phyloP scores from a whole-genome alignment of 2,113 vertebrate species.

The Tragulus kanchil region DNA sequence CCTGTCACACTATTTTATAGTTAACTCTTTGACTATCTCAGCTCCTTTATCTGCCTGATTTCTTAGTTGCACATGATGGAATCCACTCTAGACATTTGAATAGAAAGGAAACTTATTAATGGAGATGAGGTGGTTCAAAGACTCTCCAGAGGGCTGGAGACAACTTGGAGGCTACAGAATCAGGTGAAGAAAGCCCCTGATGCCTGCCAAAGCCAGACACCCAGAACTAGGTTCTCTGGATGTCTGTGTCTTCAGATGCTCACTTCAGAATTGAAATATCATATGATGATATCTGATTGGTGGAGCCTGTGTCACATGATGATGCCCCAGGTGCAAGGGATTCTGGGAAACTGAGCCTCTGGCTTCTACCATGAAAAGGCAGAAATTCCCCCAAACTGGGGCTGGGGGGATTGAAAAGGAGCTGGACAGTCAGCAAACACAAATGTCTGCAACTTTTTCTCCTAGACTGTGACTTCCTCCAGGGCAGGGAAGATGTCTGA shows the following conservation, averaged over 20 bases:
- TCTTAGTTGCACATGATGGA: background rate
- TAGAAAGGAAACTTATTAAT: background rate
- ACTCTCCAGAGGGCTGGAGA: background rate
- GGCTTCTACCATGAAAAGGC: background rate
- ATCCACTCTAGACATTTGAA: background rate
- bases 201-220: background rate
- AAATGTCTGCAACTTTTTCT: background rate
- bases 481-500: background rate
- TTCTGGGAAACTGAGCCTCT: background rate
- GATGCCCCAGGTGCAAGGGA: background rate
- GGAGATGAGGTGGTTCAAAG: background rate
- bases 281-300: background rate
- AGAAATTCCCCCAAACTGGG: background rate
- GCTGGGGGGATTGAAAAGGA: background rate
- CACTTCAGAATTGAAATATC: background rate
- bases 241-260: background rate
- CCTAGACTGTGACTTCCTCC: background rate
- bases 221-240: background rate
- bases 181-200: background rate
- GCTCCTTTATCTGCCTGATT: background rate
- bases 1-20: background rate
- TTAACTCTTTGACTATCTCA: background rate
- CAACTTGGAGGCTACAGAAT: background rate
- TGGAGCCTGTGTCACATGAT: background rate
- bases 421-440: background rate